Evolutionary conservation across 2,888 invertebrate genomes (phyloP).

Genomic region (Meghimatium bilineatum): DNA sequence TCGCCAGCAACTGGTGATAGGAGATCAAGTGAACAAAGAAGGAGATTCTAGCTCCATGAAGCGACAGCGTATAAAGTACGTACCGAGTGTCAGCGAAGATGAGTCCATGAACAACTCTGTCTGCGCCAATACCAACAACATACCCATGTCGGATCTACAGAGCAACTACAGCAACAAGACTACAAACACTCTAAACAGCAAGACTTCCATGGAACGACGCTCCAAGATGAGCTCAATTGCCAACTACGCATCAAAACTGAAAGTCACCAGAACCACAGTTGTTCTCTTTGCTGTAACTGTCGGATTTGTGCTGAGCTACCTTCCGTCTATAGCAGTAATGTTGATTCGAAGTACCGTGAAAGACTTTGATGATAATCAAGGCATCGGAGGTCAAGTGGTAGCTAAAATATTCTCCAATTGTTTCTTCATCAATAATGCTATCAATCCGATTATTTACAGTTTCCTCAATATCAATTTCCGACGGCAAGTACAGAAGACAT

Average conservation of each 20-base stretch:
- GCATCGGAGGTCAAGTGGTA: slow-evolving; percentile 47
- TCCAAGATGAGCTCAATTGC: slow-evolving; percentile 50
- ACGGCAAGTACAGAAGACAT: slow-evolving; percentile 53
- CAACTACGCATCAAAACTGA: slow-evolving; percentile 52
- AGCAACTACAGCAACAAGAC: slow-evolving; percentile 16
- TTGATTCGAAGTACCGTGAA: slow-evolving; percentile 51
- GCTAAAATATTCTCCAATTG: slow-evolving; percentile 58
- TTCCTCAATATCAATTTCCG: slow-evolving; percentile 60
- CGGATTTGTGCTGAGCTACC: slow-evolving; percentile 57
- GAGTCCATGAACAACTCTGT: slow-evolving; percentile 48
- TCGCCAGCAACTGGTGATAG: slow-evolving; percentile 53
- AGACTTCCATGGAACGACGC: slow-evolving; percentile 38
- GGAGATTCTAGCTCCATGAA: slow-evolving; percentile 31
- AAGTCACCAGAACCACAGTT: slow-evolving; percentile 57
- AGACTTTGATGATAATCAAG: slow-evolving; percentile 50
- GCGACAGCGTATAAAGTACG: slow-evolving; percentile 51
- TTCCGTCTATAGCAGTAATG: slow-evolving; percentile 57
- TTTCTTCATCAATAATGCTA: slow-evolving; percentile 60
- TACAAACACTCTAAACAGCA: neutral
- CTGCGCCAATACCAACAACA: slow-evolving; percentile 26
- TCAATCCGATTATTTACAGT: slow-evolving; percentile 61
- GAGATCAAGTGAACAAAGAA: slow-evolving; percentile 51
- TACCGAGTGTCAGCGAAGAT: slow-evolving; percentile 62
- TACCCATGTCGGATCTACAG: slow-evolving; percentile 24
- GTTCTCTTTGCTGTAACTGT: slow-evolving; percentile 59